Percentiles rank a stretch among this genome's conserved stretches.
These are phyloP conservation scores for Dicaeum eximium DNA, from an alignment of 2,113 vertebrate species.

Conservation along the genomic window DNA sequence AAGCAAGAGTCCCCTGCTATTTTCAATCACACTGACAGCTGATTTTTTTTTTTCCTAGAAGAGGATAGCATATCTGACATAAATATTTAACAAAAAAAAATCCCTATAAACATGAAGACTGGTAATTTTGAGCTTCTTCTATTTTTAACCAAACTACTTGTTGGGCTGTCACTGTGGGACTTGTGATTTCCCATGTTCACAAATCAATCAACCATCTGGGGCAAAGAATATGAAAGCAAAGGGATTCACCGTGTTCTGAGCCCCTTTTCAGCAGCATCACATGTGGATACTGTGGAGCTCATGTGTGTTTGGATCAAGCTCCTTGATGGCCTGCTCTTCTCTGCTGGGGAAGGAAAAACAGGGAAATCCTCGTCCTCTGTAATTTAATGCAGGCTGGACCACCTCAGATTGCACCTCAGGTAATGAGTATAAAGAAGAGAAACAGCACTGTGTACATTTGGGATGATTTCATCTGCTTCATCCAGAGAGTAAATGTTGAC, in stretches of 20 bases:
- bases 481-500: conserved; percentile 21
- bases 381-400: not conserved
- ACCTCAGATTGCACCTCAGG: not conserved
- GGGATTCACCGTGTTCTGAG: not conserved
- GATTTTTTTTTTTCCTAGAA: not conserved
- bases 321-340: not conserved
- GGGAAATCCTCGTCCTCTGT: not conserved
- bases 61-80: not conserved
- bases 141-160: not conserved
- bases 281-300: not conserved
- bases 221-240: not conserved
- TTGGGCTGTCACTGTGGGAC: not conserved
- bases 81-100: not conserved
- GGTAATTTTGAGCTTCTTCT: not conserved
- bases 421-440: not conserved
- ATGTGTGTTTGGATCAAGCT: not conserved
- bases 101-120: not conserved
- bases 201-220: not conserved
- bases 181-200: not conserved
- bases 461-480: conserved; percentile 34
- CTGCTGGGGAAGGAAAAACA: not conserved
- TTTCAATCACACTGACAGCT: not conserved
- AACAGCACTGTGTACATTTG: not conserved
- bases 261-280: not conserved
- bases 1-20: not conserved